These are phyloP conservation scores for Pristionchus fissidentatus DNA, from an alignment of 2,888 invertebrate genomes.

Conservation along the genomic window DNA sequence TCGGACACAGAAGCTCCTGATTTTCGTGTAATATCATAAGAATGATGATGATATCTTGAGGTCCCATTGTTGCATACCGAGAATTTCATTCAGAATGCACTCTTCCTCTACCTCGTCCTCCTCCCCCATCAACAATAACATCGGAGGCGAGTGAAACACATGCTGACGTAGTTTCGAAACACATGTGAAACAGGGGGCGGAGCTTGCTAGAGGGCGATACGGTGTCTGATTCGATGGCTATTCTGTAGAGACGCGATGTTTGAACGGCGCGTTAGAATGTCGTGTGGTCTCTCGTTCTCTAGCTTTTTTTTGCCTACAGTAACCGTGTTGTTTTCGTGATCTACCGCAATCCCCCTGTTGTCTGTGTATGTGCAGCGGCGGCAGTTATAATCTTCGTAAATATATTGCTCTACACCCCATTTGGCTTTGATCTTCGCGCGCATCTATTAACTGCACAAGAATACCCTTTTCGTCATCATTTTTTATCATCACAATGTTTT, in stretches of 20 bases:
- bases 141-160: background rate
- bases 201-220: background rate
- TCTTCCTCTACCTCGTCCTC: background rate
- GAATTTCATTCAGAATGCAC: conserved; percentile 11
- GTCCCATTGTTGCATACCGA: background rate
- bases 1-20: too few species aligned
- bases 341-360: background rate
- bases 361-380: too few species aligned
- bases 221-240: conserved; percentile 25
- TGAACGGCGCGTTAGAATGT: too few species aligned
- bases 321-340: background rate
- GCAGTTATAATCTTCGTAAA: too few species aligned
- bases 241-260: too few species aligned
- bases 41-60: too few species aligned
- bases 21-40: too few species aligned
- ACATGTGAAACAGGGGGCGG: background rate
- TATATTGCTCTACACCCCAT: too few species aligned
- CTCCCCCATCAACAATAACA: conserved; percentile 12
- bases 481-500: too few species aligned
- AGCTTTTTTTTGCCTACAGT: background rate
- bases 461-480: too few species aligned
- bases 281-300: background rate
- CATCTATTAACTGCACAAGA: too few species aligned
- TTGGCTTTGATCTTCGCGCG: too few species aligned
- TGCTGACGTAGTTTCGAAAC: background rate